These are phyloP conservation scores for Pimpla rufipes DNA, from an alignment of 2,888 invertebrate species.

Conservation along the genomic window DNA sequence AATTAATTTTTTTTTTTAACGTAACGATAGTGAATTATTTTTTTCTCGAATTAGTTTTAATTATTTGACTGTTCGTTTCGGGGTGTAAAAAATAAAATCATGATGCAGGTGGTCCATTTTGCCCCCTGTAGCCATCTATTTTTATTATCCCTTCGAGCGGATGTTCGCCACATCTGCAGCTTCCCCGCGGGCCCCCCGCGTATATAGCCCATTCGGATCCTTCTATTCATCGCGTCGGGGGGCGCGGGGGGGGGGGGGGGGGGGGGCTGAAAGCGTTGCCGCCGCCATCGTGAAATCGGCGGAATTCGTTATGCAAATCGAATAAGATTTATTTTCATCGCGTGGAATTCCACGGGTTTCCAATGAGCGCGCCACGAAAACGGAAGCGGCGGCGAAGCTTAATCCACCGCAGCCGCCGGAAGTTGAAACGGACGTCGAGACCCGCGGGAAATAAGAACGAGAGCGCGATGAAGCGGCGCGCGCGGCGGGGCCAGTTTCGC, in stretches of 20 bases:
- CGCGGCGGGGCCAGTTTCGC: background rate
- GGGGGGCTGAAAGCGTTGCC: conserved; percentile 11
- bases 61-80: too few species aligned
- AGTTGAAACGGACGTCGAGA: conserved; percentile 39
- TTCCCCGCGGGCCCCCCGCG: background rate
- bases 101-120: background rate
- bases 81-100: background rate
- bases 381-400: conserved; percentile 29
- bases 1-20: too few species aligned
- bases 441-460: conserved; percentile 19
- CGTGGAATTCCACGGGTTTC: conserved; percentile 29
- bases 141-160: background rate
- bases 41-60: background rate
- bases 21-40: background rate
- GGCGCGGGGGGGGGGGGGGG: background rate
- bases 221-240: background rate
- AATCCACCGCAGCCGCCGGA: conserved; percentile 45
- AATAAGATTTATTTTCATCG: conserved; percentile 62
- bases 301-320: conserved; percentile 66
- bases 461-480: background rate
- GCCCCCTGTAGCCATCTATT: background rate
- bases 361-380: conserved; percentile 29
- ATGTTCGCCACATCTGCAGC: background rate
- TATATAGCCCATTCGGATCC: background rate
- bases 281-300: conserved; percentile 40